These are phyloP conservation scores for Aix galericulata DNA, from an alignment of 2,113 vertebrate species.

Conservation along the genomic window DNA sequence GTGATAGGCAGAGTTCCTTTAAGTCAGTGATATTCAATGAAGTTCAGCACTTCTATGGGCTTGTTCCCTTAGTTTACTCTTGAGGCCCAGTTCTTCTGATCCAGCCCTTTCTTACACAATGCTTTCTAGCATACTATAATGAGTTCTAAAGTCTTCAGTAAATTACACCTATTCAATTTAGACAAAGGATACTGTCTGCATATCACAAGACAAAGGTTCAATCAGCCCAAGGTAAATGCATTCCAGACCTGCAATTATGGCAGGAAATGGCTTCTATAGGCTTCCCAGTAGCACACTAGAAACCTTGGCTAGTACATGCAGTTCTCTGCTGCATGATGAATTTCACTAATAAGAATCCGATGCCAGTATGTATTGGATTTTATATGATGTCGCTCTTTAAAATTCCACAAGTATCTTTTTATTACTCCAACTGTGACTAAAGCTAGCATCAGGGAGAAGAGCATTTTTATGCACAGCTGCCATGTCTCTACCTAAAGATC, in stretches of 20 bases:
- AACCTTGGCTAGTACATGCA: not conserved
- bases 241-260: not conserved
- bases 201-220: not conserved
- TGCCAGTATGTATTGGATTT: not conserved
- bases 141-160: not conserved
- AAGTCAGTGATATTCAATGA: not conserved
- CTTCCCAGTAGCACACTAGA: not conserved
- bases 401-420: not conserved
- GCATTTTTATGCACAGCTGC: not conserved
- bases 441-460: not conserved
- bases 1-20: not conserved
- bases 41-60: not conserved
- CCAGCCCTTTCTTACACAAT: fast-evolving
- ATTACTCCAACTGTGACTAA: not conserved
- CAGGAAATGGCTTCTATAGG: not conserved
- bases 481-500: not conserved
- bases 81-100: not conserved
- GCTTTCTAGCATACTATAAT: not conserved
- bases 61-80: not conserved
- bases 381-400: not conserved
- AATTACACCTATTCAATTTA: not conserved
- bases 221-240: not conserved
- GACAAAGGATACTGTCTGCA: not conserved
- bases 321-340: not conserved
- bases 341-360: not conserved